These are phyloP conservation scores for Andrena trimmerana DNA, from an alignment of 2,888 invertebrate genomes.

Conservation along the genomic window DNA sequence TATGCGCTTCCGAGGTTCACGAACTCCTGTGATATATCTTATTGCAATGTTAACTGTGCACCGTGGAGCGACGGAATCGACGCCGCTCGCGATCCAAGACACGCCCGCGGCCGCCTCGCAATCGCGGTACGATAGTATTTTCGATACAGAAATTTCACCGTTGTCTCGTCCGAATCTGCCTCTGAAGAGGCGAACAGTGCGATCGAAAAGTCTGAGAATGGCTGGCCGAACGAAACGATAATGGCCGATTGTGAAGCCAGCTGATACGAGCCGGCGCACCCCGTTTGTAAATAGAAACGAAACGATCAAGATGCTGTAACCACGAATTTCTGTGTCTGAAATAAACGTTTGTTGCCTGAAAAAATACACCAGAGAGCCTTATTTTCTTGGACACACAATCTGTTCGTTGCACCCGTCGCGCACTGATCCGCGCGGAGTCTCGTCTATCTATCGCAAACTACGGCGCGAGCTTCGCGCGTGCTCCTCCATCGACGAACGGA, in stretches of 20 bases:
- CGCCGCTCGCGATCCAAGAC: not conserved
- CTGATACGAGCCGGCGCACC: conserved; percentile 41
- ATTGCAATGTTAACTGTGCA: conserved; percentile 35
- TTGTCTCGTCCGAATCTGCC: not conserved
- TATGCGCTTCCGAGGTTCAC: conserved; percentile 47
- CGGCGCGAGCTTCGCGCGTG: not conserved
- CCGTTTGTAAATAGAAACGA: conserved; percentile 52
- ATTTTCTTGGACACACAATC: conserved; percentile 58
- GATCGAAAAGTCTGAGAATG: conserved; percentile 68
- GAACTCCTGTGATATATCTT: conserved; percentile 62
- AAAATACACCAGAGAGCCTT: conserved; percentile 58
- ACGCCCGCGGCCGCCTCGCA: not conserved
- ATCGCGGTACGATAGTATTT: conserved; percentile 19
- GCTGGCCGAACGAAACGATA: conserved; percentile 53
- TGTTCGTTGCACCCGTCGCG: conserved; percentile 63
- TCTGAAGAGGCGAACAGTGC: conserved; percentile 31
- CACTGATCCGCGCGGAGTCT: not conserved
- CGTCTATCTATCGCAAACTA: not conserved
- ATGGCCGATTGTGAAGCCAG: conserved; percentile 28
- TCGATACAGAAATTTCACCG: conserved; percentile 24
- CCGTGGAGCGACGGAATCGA: not conserved
- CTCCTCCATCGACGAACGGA: conserved; percentile 40
- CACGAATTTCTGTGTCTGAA: conserved; percentile 71
- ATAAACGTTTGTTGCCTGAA: conserved; percentile 71
- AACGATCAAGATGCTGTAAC: conserved; percentile 62